Percentiles rank a stretch among this genome's conserved stretches.
Evolutionary conservation across 2,797 vertebrate genomes (phyloP).

Genomic region (Helicolenus hilgendorfi): DNA sequence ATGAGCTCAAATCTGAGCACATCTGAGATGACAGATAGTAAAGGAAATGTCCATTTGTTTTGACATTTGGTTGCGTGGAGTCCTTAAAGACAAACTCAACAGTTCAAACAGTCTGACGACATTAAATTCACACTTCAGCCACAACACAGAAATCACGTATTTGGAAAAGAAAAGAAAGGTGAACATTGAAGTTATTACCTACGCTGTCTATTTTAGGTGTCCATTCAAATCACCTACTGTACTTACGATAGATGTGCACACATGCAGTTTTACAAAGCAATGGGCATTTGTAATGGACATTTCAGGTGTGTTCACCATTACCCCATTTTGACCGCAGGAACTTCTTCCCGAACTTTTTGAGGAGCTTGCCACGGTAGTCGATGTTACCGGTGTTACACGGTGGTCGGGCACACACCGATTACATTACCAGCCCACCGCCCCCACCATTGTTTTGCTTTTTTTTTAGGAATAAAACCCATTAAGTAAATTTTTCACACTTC

Average conservation of each 20-base stretch:
- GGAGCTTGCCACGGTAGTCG: too few species aligned
- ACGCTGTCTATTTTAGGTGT: neutral
- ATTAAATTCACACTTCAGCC: neutral
- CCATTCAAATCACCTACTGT: neutral
- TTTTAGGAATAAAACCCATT: too few species aligned
- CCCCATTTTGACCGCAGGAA: too few species aligned
- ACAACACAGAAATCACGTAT: neutral
- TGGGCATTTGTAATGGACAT: too few species aligned
- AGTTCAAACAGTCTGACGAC: neutral
- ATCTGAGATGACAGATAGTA: neutral
- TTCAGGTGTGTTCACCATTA: too few species aligned
- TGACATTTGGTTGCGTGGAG: neutral
- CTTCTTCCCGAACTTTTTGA: too few species aligned
- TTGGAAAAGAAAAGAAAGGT: neutral
- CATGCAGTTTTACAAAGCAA: neutral
- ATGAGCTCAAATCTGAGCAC: neutral
- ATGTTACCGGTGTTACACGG: too few species aligned
- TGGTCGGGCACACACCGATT: too few species aligned
- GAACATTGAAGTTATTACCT: neutral
- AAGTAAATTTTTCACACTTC: too few species aligned
- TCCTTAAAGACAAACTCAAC: neutral
- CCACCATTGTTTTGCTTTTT: too few species aligned
- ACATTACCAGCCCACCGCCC: too few species aligned
- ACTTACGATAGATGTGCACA: neutral
- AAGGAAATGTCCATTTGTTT: neutral